A percentile compares a stretch with the other conserved stretches of the same genome.
These are phyloP conservation scores for mouse (Mus musculus) DNA, from an alignment of 2,113 vertebrate genomes.

Conservation along the genomic window DNA sequence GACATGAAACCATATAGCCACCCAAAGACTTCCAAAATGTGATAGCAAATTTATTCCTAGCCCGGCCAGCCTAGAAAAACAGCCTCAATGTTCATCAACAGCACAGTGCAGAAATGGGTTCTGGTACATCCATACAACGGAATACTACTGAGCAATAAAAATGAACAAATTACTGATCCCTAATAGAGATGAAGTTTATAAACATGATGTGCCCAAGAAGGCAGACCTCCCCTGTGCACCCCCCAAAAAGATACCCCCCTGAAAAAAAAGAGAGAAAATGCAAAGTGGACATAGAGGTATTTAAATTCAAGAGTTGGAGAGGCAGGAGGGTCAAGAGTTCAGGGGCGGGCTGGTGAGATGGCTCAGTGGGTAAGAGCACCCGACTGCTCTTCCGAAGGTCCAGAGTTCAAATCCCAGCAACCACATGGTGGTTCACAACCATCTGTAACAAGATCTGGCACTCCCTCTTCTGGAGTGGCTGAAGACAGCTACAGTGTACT, in stretches of 20 bases:
- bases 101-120: neutral
- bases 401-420: too few relatives aligned
- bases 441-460: too few relatives aligned
- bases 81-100: neutral
- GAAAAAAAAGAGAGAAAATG: neutral
- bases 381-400: too few relatives aligned
- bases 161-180: neutral
- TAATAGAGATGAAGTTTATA: neutral
- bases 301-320: neutral
- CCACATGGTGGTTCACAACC: too few relatives aligned
- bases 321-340: neutral
- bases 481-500: too few relatives aligned
- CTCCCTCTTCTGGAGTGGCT: too few relatives aligned
- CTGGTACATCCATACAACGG: neutral
- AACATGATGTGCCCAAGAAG: neutral
- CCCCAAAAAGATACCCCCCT: neutral
- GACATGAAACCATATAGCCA: neutral
- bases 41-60: neutral
- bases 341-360: too few relatives aligned
- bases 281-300: neutral
- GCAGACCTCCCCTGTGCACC: neutral
- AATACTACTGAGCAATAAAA: neutral
- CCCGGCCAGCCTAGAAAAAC: neutral
- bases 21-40: neutral
- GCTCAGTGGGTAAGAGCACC: too few relatives aligned